phyloP scores from a whole-genome alignment of 1,140 invertebrate genomes.

The Drosophila nigrodunni region DNA sequence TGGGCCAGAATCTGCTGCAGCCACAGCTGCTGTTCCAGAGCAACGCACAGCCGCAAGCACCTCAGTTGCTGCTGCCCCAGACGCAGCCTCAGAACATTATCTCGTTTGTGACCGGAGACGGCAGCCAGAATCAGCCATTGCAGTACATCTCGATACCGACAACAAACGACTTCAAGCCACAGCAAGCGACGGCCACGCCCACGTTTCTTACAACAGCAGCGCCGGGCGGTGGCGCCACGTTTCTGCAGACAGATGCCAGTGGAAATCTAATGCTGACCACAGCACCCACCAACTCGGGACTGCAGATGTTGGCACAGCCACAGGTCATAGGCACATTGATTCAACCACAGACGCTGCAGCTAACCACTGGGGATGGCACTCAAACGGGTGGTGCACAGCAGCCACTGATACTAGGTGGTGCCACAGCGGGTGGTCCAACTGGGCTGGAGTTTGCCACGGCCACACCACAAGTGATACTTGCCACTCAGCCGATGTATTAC shows the following conservation, averaged over 20 bases:
- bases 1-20: constrained; percentile 76
- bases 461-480: constrained; percentile 89
- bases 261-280: constrained; percentile 79
- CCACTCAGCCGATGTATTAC: constrained; percentile 91
- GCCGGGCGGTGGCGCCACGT: constrained; percentile 57
- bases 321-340: constrained; percentile 53
- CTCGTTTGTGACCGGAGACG: constrained; percentile 77
- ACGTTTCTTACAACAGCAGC: constrained; percentile 67
- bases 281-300: constrained; percentile 54
- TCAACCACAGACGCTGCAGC: constrained; percentile 81
- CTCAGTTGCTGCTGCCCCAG: constrained; percentile 71
- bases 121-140: constrained; percentile 66
- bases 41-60: constrained; percentile 58
- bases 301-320: constrained; percentile 83
- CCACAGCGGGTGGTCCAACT: constrained; percentile 26
- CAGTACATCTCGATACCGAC: constrained; percentile 82
- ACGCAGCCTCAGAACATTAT: constrained; percentile 77
- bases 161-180: constrained; percentile 69
- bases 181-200: constrained; percentile 61
- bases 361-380: constrained; percentile 78
- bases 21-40: constrained; percentile 72
- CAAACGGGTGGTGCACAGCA: constrained; percentile 85
- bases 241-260: constrained; percentile 79
- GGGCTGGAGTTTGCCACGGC: constrained; percentile 89
- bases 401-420: constrained; percentile 64